Conservation (phyloP, 1,140 invertebrate genomes). For the Diploscapter pachys region DNA sequence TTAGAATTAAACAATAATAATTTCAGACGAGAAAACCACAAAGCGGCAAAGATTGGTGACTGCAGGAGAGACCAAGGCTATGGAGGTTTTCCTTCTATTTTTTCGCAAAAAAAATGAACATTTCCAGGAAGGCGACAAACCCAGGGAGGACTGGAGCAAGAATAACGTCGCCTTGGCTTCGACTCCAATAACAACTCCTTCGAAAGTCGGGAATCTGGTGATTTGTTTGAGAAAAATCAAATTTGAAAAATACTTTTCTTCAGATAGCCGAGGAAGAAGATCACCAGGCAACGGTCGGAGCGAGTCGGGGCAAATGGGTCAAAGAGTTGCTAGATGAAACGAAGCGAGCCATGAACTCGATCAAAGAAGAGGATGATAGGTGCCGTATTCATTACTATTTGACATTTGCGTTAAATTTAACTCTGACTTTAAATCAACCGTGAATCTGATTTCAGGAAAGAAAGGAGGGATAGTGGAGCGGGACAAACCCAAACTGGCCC, state of each 20-base stretch:
- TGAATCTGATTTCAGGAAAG: no score
- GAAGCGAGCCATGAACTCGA: constrained; percentile 37
- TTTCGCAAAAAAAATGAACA: no score
- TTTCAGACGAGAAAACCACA: not conserved
- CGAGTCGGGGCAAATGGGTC: constrained; percentile 54
- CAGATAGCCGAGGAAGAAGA: constrained; percentile 36
- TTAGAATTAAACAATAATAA: constrained; percentile 9
- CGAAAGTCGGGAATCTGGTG: no score
- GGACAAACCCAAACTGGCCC: no score
- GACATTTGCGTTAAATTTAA: no score
- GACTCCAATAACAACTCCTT: not conserved
- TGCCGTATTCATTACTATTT: no score
- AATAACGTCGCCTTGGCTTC: not conserved
- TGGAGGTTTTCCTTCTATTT: no score
- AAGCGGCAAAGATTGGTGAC: not conserved
- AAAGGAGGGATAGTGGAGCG: no score
- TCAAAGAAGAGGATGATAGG: constrained; percentile 13
- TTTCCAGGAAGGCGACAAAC: constrained; percentile 17
- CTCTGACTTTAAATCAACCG: no score
- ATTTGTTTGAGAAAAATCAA: no score
- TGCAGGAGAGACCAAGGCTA: constrained; percentile 6
- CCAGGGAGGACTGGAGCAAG: constrained; percentile 10
- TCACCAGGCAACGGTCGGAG: constrained; percentile 52
- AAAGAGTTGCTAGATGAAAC: constrained; percentile 47
- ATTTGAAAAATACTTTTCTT: no score